Conservation (phyloP, 1,140 invertebrate species). For the Megalonaias nervosa region DNA sequence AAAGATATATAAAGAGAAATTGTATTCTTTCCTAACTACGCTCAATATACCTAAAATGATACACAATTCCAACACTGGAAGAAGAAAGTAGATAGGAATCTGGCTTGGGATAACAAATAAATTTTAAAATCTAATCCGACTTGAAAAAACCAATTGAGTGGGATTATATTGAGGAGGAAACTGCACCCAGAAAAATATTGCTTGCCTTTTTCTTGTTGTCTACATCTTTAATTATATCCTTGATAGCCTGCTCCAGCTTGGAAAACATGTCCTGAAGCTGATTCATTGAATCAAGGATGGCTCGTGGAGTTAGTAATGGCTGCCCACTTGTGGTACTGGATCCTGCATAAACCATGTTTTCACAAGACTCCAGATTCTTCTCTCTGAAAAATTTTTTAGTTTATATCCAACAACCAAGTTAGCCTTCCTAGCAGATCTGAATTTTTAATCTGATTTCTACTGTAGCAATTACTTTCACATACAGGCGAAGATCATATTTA, state of each 20-base stretch:
- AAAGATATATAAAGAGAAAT: no score
- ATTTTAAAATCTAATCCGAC: neutral
- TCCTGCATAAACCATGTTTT: slow-evolving; percentile 45
- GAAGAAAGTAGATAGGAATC: no score
- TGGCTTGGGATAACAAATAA: neutral
- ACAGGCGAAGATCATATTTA: no score
- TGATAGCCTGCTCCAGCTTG: slow-evolving; percentile 47
- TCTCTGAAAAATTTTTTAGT: slow-evolving; percentile 37
- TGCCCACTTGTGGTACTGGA: slow-evolving; percentile 48
- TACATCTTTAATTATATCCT: slow-evolving; percentile 45
- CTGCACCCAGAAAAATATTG: neutral
- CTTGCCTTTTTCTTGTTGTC: slow-evolving; percentile 54
- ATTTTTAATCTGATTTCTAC: no score
- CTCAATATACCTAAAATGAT: no score
- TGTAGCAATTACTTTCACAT: no score
- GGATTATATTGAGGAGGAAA: neutral
- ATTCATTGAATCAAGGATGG: slow-evolving; percentile 42
- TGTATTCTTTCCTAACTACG: no score
- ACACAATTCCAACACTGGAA: no score
- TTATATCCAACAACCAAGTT: no score
- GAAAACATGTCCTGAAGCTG: slow-evolving; percentile 40
- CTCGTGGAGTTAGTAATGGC: slow-evolving; percentile 44
- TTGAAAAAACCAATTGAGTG: neutral
- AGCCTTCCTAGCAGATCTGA: no score
- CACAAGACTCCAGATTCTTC: slow-evolving; percentile 35